Base-by-base conservation (phyloP, 2,113 vertebrate genomes). In the Anoura caudifer region DNA sequence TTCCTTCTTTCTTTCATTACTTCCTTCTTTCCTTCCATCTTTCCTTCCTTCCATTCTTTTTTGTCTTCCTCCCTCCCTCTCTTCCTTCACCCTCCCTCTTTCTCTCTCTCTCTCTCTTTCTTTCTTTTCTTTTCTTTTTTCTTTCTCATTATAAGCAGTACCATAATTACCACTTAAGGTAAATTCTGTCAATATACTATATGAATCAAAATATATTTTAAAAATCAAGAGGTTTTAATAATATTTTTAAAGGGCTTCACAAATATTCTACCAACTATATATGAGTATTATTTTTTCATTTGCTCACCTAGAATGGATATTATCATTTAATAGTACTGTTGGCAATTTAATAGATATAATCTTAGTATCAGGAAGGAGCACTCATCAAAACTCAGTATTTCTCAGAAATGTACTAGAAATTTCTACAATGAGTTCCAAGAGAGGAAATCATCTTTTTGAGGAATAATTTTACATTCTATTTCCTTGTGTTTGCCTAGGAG, bases 181-280 rank as follows among this genome's bases (percentile, higher is more conserved):
- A 63, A 75, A 80, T 61, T 96, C 94, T 97, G 96, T 77, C 97
- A 82, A 97, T 95, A 91, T 96, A 98, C 98, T 96, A 95, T 96
- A 96, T 97, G 94, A 88, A 97, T 93, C 84, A 95, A 36, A 61
- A n/a, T 43, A 59, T 52, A 83, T 36, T 94, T 31, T 38, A 41
- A 41, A 67, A 43, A 56, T 14, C 38, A 50, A 75, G 56, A 84
- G 63, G 26, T 41, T 90, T 76, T 33, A 65, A 92, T 54, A 90
- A 56, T 28, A 52, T 69, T 59, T 59, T 28, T 0, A 4, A 38
- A 59, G 5, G 54, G 24, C 24, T 87, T 92, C 45, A 52, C 17
- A 75, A 91, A 76, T 84, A 61, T 14, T 59, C 19, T 83, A 65
- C 14, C 4, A 76, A 19, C 26, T 81, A n/a, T 81, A 54, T 15